Conservation (phyloP, 2,113 vertebrate genomes). For the Onychorhynchus coronatus region DNA sequence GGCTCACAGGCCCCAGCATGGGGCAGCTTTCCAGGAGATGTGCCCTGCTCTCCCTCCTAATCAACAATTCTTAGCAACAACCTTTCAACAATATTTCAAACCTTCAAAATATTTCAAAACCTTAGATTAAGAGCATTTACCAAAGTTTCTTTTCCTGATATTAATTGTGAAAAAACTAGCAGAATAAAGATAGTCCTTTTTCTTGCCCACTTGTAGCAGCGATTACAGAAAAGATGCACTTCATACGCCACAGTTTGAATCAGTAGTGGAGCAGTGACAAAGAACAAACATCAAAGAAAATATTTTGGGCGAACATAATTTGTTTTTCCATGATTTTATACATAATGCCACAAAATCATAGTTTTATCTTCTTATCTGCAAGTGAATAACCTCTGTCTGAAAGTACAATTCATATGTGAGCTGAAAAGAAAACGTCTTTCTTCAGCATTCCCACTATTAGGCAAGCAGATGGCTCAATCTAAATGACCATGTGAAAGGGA, state of each 20-base stretch:
- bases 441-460: neutral
- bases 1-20: neutral
- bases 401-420: neutral
- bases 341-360: neutral
- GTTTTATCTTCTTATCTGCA: neutral
- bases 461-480: constrained; percentile 45
- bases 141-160: neutral
- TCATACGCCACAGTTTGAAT: neutral
- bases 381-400: neutral
- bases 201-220: neutral
- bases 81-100: neutral
- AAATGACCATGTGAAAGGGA: constrained; percentile 27
- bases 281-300: constrained; percentile 5
- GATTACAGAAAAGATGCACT: neutral
- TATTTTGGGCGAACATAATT: neutral
- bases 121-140: neutral
- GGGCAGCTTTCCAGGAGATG: neutral
- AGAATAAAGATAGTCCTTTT: neutral
- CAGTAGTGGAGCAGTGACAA: neutral
- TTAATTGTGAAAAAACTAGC: neutral
- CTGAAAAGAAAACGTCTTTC: neutral
- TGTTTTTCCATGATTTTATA: neutral
- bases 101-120: neutral
- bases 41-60: neutral
- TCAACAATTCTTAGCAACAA: neutral